Percentiles rank a stretch among this genome's conserved stretches.
These are phyloP conservation scores for Nerophis ophidion DNA, from an alignment of 2,113 vertebrate species.

Conservation along the genomic window DNA sequence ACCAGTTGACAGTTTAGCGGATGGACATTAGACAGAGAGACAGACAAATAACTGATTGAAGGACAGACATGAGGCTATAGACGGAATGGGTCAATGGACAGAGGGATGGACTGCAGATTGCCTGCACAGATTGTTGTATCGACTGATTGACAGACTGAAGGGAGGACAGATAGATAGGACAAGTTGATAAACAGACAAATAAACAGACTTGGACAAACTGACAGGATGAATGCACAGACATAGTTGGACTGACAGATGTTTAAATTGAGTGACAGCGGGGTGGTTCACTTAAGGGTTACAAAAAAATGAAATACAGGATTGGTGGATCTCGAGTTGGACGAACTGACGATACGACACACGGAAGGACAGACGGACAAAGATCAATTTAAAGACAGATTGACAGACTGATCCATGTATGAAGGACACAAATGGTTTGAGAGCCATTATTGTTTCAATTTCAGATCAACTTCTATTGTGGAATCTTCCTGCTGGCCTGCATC, in stretches of 20 bases:
- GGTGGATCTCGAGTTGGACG: neutral
- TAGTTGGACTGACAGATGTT: neutral
- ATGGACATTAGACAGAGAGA: neutral
- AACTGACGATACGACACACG: neutral
- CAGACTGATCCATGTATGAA: neutral
- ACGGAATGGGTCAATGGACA: neutral
- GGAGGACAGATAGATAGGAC: neutral
- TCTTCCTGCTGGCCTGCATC: slow-evolving; percentile 84
- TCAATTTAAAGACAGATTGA: neutral
- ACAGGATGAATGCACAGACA: neutral
- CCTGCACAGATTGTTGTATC: neutral
- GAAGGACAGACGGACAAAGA: too few relatives aligned
- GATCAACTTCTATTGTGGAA: slow-evolving; percentile 86
- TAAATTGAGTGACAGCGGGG: neutral
- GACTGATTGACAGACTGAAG: neutral
- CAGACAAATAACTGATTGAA: too few relatives aligned
- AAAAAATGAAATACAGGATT: neutral
- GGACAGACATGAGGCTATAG: neutral
- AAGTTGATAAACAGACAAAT: neutral
- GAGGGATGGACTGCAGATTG: neutral
- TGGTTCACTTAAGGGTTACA: neutral
- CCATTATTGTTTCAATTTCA: slow-evolving; percentile 24
- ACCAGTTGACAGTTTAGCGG: neutral
- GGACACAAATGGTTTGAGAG: neutral
- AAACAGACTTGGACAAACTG: too few relatives aligned